Percentiles rank a stretch among this genome's conserved stretches.
Conservation (phyloP, 2,888 invertebrate genomes). For the Eupithecia insigniata region DNA sequence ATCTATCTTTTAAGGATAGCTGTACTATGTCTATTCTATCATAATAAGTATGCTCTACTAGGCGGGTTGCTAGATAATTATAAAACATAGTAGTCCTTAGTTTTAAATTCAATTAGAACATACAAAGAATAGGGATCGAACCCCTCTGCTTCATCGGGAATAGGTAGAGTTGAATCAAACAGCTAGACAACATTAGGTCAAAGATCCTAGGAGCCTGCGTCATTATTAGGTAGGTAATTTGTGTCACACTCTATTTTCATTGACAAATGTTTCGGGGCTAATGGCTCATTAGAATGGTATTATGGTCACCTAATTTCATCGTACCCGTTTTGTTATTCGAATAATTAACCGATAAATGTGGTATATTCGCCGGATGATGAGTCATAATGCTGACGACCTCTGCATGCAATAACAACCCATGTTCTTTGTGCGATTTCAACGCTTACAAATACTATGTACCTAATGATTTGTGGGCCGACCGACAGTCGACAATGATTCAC, state of each 20-base stretch:
- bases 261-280: conserved; percentile 19
- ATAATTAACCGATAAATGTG: conserved; percentile 56
- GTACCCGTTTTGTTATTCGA: conserved; percentile 49
- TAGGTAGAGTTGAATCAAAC: background rate
- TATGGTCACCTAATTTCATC: conserved; percentile 19
- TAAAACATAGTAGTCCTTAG: too few relatives aligned
- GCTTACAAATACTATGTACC: conserved; percentile 56
- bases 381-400: conserved; percentile 74
- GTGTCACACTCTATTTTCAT: conserved; percentile 1
- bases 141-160: too few relatives aligned
- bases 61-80: too few relatives aligned
- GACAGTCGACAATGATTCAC: conserved; percentile 70
- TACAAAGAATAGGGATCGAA: too few relatives aligned
- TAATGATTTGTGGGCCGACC: conserved; percentile 68
- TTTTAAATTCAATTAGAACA: too few relatives aligned
- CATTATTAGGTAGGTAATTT: background rate
- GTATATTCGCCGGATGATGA: conserved; percentile 68
- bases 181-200: background rate
- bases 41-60: too few relatives aligned
- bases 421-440: conserved; percentile 65
- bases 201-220: too few relatives aligned
- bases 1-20: too few relatives aligned
- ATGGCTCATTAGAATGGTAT: conserved; percentile 15
- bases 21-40: too few relatives aligned
- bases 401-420: conserved; percentile 61